Evolutionary conservation across 2,113 vertebrate genomes (phyloP).

Genomic region (Salvelinus fontinalis): DNA sequence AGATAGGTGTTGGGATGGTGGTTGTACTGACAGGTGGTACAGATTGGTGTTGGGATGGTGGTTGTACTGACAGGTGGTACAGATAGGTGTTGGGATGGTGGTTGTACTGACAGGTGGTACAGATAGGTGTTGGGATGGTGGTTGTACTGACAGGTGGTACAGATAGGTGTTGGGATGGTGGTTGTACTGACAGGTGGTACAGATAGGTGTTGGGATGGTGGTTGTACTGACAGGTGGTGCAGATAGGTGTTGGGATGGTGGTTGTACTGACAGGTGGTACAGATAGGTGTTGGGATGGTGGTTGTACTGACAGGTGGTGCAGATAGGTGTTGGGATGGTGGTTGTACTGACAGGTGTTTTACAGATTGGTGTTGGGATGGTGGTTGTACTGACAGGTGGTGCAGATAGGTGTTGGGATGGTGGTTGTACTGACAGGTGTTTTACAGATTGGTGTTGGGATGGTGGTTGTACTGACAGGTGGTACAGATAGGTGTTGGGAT

Average conservation of each 20-base stretch:
- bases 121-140: slow-evolving; percentile 16
- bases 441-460: not conserved
- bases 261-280: not conserved
- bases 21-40: not conserved
- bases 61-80: not conserved
- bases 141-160: not conserved
- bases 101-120: not conserved
- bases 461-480: not conserved
- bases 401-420: not conserved
- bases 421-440: not conserved
- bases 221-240: not conserved
- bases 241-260: slow-evolving; percentile 17
- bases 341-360: not conserved
- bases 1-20: slow-evolving; percentile 14
- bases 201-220: not conserved
- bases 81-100: not conserved
- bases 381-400: not conserved
- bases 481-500: slow-evolving; percentile 19
- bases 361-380: slow-evolving; percentile 16
- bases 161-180: not conserved
- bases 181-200: not conserved
- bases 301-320: not conserved
- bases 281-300: not conserved
- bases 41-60: not conserved
- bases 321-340: not conserved